Base-by-base conservation (phyloP, 64 coral and sea anemone species). In the Stichodactyla helianthus region DNA sequence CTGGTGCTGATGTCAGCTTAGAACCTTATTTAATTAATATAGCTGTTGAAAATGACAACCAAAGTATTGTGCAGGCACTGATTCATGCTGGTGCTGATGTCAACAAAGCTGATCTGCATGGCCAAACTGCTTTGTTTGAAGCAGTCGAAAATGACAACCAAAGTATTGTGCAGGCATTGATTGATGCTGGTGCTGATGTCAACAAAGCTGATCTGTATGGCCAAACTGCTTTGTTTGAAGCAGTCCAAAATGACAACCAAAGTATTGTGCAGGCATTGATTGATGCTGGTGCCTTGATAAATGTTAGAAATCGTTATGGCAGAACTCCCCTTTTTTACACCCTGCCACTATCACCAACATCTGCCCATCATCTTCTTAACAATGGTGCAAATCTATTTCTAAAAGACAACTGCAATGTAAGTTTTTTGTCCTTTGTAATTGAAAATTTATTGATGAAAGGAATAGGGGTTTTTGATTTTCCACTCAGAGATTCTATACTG, bases 311-410 rank as follows among this genome's bases (percentile, higher is more conserved):
- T 80, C 16, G 19, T 50, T 53, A 52, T 51, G 78, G 78, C 0
- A 80, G 78, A 80, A 80, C 78, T 14, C 50, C 78, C 0, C 19
- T 80, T 18, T 80, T 80, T 80, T 80, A 80, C 9, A 50, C 78
- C 52, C 5, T 80, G 0, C n/a, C 23, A 10, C 2, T 16, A 6
- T 51, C 35, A 52, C 16, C 26, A 80, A 7, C 1, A 53, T 14
- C 13, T 7, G 19, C 78, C 11, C 44, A 0, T n/a, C 4, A 7
- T 14, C 78, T 80, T 52, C 50, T 80, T 1, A 4, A 51, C 14
- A 80, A 54, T 51, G 78, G 50, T 27, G 78, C 14, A 28, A 80
- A 2, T 80, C 18, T 80, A 1, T 22, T 7, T 53, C 16, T 54
- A 20, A 80, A 80, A 53, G 78, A 80, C 44, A 80, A 54, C 52